Base-by-base conservation (phyloP, 2,797 vertebrate species). In the Chromis chromis region DNA sequence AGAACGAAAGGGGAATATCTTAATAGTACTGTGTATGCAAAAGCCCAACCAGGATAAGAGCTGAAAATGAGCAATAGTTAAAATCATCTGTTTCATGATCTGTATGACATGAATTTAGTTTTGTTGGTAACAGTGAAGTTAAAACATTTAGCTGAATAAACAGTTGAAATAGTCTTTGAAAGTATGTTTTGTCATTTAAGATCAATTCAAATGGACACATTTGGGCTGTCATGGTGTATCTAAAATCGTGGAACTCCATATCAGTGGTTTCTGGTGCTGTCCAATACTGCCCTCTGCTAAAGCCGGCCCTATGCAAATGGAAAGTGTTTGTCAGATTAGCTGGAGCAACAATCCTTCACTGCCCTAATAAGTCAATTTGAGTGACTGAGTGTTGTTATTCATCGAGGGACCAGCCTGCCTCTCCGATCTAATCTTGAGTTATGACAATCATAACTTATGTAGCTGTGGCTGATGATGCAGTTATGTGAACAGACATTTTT, bases 391-490 rank as follows among this genome's bases (percentile, higher is more conserved):
- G 75, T 85, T 86, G 85, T 86, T 88, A 85, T 83, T 87, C 81
- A 88, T 85, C 36, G 42, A 54, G 68, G 70, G 66, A 74, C 75
- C 86, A 74, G 83, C 83, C 84, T 70, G 85, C 86, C 84, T 83
- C 83, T 88, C 84, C 82, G 82, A 85, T 86, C 81, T 90, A 76
- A 90, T 90, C 86, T 78, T 81, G 83, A 90, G 70, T 88, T 87
- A 91, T 88, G 90, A 81, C 87, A 87, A 83, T 87, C 84, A 88
- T 91, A 89, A 90, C 73, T 89, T 83, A 85, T 82, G 79, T 69
- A 82, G 65, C 82, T 31, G 19, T 50, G 77, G 82, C 86, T 76
- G 82, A 78, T 88, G 84, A 86, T 84, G 86, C 78, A 80, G 78
- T 85, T 89, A 89, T 81, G 78, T 55, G 82, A 83, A 63, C 33